Evolutionary conservation across 2,113 vertebrate species (phyloP).

Genomic region (Lophotis ruficrista): DNA sequence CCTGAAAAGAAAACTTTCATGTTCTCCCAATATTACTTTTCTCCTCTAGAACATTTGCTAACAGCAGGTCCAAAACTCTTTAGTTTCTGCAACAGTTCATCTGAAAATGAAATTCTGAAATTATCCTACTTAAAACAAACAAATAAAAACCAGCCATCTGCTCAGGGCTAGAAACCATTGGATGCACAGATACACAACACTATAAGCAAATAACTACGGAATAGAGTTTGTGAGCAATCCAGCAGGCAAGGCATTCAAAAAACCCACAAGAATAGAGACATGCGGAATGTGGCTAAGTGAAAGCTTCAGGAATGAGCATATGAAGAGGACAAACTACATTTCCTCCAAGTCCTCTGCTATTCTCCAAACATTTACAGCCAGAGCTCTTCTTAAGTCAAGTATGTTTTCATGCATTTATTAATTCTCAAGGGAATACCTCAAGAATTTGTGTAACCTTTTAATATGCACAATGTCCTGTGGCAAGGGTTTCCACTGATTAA

Average conservation of each 20-base stretch:
- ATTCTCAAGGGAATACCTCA: background rate
- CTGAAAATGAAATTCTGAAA: background rate
- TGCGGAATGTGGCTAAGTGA: background rate
- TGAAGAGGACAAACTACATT: background rate
- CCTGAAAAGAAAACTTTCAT: background rate
- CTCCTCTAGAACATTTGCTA: background rate
- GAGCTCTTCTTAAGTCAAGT: background rate
- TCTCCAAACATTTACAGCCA: background rate
- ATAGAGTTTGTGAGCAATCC: background rate
- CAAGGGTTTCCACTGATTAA: background rate
- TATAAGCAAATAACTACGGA: background rate
- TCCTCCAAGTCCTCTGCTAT: background rate
- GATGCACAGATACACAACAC: background rate
- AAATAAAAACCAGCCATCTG: background rate
- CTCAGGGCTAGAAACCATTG: background rate
- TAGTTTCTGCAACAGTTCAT: background rate
- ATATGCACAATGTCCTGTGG: background rate
- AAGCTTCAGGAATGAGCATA: rapidly evolving
- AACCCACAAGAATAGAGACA: background rate
- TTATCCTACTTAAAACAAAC: background rate
- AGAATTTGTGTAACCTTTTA: background rate
- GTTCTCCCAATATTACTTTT: background rate
- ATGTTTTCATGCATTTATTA: background rate
- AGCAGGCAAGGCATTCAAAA: background rate
- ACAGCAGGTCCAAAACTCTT: background rate